Evolutionary conservation across 2,113 vertebrate species (phyloP).

Genomic region (Andinoacara biseriatus): DNA sequence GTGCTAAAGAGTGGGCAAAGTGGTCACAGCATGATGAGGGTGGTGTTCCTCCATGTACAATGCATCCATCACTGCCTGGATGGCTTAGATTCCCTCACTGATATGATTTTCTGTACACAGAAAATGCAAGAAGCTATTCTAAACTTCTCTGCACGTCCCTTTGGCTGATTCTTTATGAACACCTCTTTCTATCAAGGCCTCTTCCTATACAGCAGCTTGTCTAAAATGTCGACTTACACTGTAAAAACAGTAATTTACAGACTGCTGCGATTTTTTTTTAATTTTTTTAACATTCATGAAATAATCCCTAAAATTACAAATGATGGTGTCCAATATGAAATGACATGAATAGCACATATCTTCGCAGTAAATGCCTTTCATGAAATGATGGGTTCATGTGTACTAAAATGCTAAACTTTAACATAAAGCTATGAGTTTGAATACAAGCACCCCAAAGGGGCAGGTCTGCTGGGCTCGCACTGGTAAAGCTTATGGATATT

Average conservation of each 20-base stretch:
- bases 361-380: no score
- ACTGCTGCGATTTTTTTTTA: neutral
- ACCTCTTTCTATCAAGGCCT: neutral
- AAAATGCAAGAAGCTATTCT: neutral
- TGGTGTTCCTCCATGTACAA: neutral
- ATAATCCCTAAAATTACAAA: neutral
- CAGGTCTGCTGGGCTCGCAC: no score
- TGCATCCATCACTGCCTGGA: slow-evolving; percentile 7
- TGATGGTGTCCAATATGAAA: no score
- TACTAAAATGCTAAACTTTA: no score
- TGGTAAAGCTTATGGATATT: no score
- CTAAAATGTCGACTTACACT: neutral
- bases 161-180: neutral
- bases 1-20: neutral
- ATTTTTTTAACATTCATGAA: neutral
- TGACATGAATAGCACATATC: no score
- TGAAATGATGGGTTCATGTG: no score
- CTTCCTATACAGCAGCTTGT: neutral
- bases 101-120: neutral
- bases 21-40: slow-evolving; percentile 1
- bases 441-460: no score
- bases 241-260: neutral
- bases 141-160: neutral
- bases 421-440: no score
- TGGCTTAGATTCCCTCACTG: neutral